A percentile compares a stretch with the other conserved stretches of the same genome.
These are phyloP conservation scores for Rhincodon typus DNA, from an alignment of 2,797 vertebrate genomes.

Conservation along the genomic window DNA sequence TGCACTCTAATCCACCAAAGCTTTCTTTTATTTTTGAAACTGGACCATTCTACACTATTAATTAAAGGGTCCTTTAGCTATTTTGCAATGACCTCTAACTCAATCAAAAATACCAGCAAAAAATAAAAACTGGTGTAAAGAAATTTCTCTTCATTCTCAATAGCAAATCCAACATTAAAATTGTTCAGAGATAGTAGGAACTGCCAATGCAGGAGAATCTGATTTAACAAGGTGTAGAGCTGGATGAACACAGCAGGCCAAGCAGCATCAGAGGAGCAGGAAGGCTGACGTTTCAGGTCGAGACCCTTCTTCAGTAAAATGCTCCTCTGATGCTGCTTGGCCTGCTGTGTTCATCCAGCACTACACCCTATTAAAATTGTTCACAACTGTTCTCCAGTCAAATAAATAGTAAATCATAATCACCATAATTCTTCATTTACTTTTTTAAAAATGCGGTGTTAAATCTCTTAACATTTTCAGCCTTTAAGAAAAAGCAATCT, in stretches of 20 bases:
- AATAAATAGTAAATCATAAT: background rate
- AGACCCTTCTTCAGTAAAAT: no score
- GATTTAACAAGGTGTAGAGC: no score
- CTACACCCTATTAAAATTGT: background rate
- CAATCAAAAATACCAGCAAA: background rate
- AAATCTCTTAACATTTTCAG: no score
- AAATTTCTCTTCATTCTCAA: background rate
- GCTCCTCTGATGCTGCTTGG: no score
- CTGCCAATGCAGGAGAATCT: no score
- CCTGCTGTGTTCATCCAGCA: no score
- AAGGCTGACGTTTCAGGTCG: no score
- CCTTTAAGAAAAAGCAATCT: background rate
- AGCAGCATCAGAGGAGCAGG: no score
- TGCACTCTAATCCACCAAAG: background rate
- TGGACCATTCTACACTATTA: background rate
- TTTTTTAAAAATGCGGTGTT: background rate
- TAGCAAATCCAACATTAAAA: background rate
- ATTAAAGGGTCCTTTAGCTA: background rate
- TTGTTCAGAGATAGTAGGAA: no score
- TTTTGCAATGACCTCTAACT: background rate
- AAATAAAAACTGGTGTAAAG: background rate
- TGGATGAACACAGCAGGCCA: no score
- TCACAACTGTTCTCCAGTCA: no score
- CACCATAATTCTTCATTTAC: no score
- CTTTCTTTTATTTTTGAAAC: background rate